These are phyloP conservation scores for Nanorana parkeri DNA, from an alignment of 2,113 vertebrate genomes.

Conservation along the genomic window DNA sequence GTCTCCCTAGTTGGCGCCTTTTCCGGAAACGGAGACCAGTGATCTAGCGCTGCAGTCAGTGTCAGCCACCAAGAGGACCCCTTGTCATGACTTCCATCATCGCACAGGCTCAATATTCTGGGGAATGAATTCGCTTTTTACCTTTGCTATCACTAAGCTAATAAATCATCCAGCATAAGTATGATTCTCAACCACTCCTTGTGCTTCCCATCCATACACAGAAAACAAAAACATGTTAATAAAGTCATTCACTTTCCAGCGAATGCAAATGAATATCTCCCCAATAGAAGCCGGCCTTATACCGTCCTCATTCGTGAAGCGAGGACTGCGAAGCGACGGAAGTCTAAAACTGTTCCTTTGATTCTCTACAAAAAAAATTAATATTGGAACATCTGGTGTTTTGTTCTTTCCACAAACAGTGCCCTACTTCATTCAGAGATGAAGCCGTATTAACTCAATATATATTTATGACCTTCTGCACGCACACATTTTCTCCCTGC, in stretches of 20 bases:
- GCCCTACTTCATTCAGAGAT: slow-evolving; percentile 24
- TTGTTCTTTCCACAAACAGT: slow-evolving; percentile 44
- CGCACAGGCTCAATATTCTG: too few relatives aligned
- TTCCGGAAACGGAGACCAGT: too few relatives aligned
- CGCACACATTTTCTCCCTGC: slow-evolving; percentile 15
- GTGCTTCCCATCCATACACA: neutral
- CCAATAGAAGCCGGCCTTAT: neutral
- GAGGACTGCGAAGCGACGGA: neutral
- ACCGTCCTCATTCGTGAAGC: neutral
- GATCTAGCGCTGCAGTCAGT: too few relatives aligned
- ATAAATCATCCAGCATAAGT: slow-evolving; percentile 16
- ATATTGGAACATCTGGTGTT: slow-evolving; percentile 46
- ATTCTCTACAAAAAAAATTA: slow-evolving; percentile 4
- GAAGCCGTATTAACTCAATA: slow-evolving; percentile 40
- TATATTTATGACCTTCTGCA: slow-evolving; percentile 53
- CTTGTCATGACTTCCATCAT: too few relatives aligned
- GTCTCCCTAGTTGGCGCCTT: too few relatives aligned
- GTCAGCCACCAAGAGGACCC: too few relatives aligned
- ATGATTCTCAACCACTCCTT: neutral
- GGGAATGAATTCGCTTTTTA: too few relatives aligned
- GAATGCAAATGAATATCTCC: neutral
- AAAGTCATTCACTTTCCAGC: too few relatives aligned
- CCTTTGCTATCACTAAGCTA: too few relatives aligned
- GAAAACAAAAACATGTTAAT: neutral
- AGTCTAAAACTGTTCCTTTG: slow-evolving; percentile 15